Conservation (phyloP, 2,113 vertebrate species). For the Hippolais icterina region DNA sequence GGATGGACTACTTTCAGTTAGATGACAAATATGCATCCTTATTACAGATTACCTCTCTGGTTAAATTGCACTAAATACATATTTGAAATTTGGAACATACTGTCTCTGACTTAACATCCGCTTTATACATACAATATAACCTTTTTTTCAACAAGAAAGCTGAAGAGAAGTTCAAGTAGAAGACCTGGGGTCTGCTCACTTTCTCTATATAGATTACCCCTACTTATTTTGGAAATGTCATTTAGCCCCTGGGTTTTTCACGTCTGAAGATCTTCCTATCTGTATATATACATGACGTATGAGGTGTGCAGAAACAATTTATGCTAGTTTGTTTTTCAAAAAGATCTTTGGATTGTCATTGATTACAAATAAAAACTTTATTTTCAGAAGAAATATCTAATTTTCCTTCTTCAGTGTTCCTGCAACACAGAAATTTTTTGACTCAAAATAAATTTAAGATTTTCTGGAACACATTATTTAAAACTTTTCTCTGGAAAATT, state of each 20-base stretch:
- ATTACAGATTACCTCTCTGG: not conserved
- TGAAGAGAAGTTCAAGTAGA: not conserved
- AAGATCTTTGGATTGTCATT: not conserved
- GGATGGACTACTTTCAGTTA: not conserved
- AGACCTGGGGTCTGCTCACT: not conserved
- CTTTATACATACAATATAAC: not conserved
- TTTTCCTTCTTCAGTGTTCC: not conserved
- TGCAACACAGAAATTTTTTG: rapidly evolving
- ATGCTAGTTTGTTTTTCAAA: not conserved
- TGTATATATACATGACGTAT: not conserved
- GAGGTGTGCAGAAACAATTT: not conserved
- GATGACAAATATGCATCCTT: not conserved
- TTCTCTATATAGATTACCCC: not conserved
- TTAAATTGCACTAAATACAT: not conserved
- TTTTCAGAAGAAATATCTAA: not conserved
- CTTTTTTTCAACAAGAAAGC: not conserved
- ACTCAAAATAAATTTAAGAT: not conserved
- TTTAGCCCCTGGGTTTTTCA: not conserved
- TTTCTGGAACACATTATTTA: not conserved
- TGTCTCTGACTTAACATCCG: not conserved
- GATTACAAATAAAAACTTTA: not conserved
- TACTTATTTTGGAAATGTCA: not conserved
- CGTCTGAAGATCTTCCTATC: not conserved
- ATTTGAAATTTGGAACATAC: not conserved
- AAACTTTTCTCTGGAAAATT: not conserved